These are phyloP conservation scores for Microctonus brassicae DNA, from an alignment of 2,888 invertebrate species.

Conservation along the genomic window DNA sequence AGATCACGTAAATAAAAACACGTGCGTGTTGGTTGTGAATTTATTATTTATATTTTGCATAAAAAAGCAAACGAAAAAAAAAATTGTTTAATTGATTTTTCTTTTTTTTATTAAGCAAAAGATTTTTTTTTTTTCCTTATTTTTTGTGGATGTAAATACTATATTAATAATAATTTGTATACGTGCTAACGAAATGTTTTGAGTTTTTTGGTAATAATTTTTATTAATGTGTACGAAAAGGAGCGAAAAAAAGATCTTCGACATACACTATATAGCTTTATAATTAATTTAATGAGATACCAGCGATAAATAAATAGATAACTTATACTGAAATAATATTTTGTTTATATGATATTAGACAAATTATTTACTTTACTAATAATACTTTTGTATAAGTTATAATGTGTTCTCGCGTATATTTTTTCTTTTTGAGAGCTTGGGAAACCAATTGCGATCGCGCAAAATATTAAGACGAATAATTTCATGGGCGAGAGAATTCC, in stretches of 20 bases:
- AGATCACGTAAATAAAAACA: conserved; percentile 33
- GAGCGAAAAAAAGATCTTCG: background rate
- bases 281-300: conserved; percentile 1
- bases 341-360: background rate
- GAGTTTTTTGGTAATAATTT: background rate
- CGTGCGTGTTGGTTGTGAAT: conserved; percentile 66
- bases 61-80: background rate
- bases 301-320: background rate
- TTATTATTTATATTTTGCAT: conserved; percentile 53
- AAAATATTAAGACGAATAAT: background rate
- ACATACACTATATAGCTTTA: conserved; percentile 1
- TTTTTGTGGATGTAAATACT: conserved; percentile 54
- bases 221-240: background rate
- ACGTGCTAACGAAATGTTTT: background rate
- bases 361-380: background rate
- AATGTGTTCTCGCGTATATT: conserved; percentile 1
- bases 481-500: conserved; percentile 1
- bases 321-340: background rate
- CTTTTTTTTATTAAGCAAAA: conserved; percentile 26
- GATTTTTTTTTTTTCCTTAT: conserved; percentile 22
- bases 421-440: background rate
- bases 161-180: conserved; percentile 40
- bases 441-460: conserved; percentile 1
- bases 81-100: background rate
- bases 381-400: background rate